phyloP scores from a whole-genome alignment of 2,888 invertebrate species.

The Thysanoteuthis rhombus region DNA sequence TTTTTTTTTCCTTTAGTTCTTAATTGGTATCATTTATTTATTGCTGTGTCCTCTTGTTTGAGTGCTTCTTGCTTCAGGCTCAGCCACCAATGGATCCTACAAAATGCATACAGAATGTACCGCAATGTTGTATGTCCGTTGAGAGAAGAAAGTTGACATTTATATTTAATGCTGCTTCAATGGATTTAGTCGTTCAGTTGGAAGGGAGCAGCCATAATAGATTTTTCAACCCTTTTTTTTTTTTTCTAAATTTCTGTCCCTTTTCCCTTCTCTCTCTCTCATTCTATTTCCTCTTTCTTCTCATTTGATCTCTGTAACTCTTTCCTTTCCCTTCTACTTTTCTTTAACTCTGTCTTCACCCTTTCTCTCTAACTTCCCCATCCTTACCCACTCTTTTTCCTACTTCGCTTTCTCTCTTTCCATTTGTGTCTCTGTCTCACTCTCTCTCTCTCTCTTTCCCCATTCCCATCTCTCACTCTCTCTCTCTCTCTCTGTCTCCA shows the following conservation, averaged over 20 bases:
- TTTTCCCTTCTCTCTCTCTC: background rate
- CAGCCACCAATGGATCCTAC: too few species aligned
- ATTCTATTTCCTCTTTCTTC: background rate
- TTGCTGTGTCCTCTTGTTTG: background rate
- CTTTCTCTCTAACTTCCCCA: background rate
- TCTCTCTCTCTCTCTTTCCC: background rate
- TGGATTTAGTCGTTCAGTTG: background rate
- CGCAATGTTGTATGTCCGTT: background rate
- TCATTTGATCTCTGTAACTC: background rate
- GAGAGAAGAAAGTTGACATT: background rate
- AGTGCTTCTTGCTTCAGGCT: background rate
- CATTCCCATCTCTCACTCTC: background rate
- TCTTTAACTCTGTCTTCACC: too few species aligned
- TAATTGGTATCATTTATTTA: constrained; percentile 12
- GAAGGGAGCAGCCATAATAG: background rate
- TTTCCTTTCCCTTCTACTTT: too few species aligned
- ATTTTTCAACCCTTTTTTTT: background rate
- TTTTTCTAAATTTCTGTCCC: background rate
- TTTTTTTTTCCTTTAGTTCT: background rate
- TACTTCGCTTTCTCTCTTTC: background rate
- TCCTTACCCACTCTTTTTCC: background rate
- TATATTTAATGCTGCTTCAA: background rate
- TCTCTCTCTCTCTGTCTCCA: background rate
- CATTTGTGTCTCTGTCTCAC: background rate
- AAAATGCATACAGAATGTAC: background rate